A percentile compares a stretch with the other conserved stretches of the same genome.
These are phyloP conservation scores for Zosterops hypoxanthus DNA, from an alignment of 2,113 vertebrate genomes.

Conservation along the genomic window DNA sequence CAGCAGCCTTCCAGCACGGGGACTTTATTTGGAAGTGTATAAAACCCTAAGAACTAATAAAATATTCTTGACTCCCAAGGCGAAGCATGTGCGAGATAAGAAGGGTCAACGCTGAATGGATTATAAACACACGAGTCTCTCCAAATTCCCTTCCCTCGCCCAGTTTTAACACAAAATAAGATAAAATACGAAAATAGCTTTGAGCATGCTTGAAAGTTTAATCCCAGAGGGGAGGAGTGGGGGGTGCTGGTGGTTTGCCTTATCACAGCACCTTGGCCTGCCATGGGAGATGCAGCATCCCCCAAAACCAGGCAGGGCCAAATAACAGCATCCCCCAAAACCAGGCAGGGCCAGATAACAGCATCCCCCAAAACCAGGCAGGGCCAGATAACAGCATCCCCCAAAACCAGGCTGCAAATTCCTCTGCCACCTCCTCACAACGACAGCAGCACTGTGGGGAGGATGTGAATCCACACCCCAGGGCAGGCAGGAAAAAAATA, in stretches of 20 bases:
- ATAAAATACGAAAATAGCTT: not conserved
- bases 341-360: rapidly evolving
- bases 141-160: not conserved
- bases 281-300: rapidly evolving
- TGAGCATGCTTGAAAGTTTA: not conserved
- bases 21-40: not conserved
- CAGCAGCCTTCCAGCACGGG: not conserved
- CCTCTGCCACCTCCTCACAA: not conserved
- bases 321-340: rapidly evolving
- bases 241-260: not conserved
- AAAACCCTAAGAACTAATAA: conserved; percentile 28
- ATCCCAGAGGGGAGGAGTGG: not conserved
- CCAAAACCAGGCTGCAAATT: not conserved
- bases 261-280: not conserved
- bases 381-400: rapidly evolving
- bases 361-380: not conserved
- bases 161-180: not conserved
- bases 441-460: rapidly evolving
- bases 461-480: not conserved
- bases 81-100: not conserved
- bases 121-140: conserved; percentile 3
- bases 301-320: not conserved
- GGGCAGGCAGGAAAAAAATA: not conserved
- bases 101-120: not conserved
- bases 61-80: conserved; percentile 42